Evolutionary conservation across 1,140 invertebrate genomes (phyloP).

Genomic region (Trissolcus basalis): DNA sequence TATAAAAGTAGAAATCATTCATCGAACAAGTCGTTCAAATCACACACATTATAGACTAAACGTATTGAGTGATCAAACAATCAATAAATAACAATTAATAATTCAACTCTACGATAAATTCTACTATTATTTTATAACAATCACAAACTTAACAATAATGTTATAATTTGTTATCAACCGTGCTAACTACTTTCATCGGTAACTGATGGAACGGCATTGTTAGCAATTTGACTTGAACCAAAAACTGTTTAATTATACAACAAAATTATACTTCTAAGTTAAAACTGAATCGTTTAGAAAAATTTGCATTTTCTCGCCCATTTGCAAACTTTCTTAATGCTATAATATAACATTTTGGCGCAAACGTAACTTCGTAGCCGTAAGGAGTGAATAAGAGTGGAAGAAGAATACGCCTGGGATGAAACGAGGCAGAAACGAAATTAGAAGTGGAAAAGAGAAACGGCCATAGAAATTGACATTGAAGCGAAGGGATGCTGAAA

Average conservation of each 20-base stretch:
- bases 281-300: not conserved
- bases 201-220: not conserved
- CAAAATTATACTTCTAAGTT: not conserved
- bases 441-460: slow-evolving; percentile 49
- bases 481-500: slow-evolving; percentile 50
- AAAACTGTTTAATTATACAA: slow-evolving; percentile 12
- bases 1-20: too few species aligned
- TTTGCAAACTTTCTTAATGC: slow-evolving; percentile 39
- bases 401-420: slow-evolving; percentile 20
- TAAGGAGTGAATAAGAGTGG: slow-evolving; percentile 28
- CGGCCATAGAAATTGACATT: slow-evolving; percentile 51
- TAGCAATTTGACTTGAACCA: not conserved
- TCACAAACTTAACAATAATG: slow-evolving; percentile 30
- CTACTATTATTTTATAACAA: slow-evolving; percentile 22
- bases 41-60: too few species aligned
- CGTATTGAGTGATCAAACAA: slow-evolving; percentile 13
- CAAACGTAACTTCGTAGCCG: slow-evolving; percentile 23
- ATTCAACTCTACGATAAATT: slow-evolving; percentile 27
- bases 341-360: slow-evolving; percentile 18
- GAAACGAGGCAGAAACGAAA: slow-evolving; percentile 51
- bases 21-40: too few species aligned
- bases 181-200: slow-evolving; percentile 20
- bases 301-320: slow-evolving; percentile 14
- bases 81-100: slow-evolving; percentile 14
- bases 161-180: slow-evolving; percentile 11